Evolutionary conservation across 1,140 invertebrate genomes (phyloP).

Genomic region (Drosophila ironensis): DNA sequence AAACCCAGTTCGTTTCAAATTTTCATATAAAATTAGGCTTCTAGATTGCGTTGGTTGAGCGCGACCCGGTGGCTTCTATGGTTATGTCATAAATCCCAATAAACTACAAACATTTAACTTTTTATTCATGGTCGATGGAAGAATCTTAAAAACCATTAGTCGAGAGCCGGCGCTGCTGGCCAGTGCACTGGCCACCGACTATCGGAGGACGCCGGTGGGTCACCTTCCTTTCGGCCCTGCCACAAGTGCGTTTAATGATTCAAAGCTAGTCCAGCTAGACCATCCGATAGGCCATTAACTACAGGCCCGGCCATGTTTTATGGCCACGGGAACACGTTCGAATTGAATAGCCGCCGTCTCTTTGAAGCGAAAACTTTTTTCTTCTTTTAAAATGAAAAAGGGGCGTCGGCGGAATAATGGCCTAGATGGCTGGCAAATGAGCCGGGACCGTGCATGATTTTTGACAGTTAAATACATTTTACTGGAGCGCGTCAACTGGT

Average conservation of each 20-base stretch:
- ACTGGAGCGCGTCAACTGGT: conserved; percentile 10
- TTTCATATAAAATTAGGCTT: not conserved
- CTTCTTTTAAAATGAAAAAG: conserved; percentile 45
- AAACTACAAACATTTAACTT: conserved; percentile 20
- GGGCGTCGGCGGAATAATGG: not conserved
- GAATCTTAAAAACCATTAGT: conserved; percentile 32
- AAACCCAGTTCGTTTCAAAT: too few relatives aligned
- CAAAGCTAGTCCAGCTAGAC: conserved; percentile 51
- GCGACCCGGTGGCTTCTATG: too few relatives aligned
- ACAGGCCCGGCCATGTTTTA: conserved; percentile 71
- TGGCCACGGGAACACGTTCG: conserved; percentile 62
- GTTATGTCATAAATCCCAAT: conserved; percentile 7
- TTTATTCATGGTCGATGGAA: conserved; percentile 6
- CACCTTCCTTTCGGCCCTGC: conserved; percentile 10
- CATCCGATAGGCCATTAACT: conserved; percentile 64
- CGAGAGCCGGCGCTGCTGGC: conserved; percentile 3
- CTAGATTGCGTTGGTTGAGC: not conserved
- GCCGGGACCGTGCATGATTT: conserved; percentile 32
- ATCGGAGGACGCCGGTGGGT: not conserved
- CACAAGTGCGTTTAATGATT: conserved; percentile 75
- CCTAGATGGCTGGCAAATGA: conserved; percentile 6
- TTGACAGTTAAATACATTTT: conserved; percentile 54
- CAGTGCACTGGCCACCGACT: conserved; percentile 3
- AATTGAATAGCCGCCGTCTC: conserved; percentile 29
- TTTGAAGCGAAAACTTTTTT: conserved; percentile 33